Evolutionary conservation across 2,888 invertebrate species (phyloP).

Genomic region (Plagiodera versicolora): DNA sequence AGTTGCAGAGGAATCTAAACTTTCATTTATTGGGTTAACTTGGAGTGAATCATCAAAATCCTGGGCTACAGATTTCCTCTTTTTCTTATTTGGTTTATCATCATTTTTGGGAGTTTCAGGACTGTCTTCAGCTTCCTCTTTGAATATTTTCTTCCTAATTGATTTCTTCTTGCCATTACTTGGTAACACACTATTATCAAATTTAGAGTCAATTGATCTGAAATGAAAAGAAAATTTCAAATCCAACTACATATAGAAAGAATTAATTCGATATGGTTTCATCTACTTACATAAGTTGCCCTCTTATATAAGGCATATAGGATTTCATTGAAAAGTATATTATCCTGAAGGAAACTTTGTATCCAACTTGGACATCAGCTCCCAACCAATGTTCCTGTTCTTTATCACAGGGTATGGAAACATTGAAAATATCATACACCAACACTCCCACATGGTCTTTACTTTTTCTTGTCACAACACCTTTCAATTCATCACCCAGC

Average conservation of each 20-base stretch:
- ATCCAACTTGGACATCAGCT: slow-evolving; percentile 59
- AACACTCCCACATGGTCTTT: slow-evolving; percentile 68
- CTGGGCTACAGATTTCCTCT: background rate
- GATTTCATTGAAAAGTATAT: slow-evolving; percentile 62
- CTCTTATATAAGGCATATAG: slow-evolving; percentile 66
- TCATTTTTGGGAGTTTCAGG: background rate
- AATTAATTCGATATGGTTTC: background rate
- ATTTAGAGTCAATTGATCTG: slow-evolving; percentile 5
- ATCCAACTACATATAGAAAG: too few species aligned
- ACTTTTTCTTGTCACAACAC: slow-evolving; percentile 69
- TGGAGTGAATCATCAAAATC: background rate
- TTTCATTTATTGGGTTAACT: slow-evolving; percentile 1
- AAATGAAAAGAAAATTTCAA: slow-evolving; percentile 5
- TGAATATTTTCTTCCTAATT: slow-evolving; percentile 18
- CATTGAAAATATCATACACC: slow-evolving; percentile 71
- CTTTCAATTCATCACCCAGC: slow-evolving; percentile 63
- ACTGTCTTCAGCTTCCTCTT: slow-evolving; percentile 9
- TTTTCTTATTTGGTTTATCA: slow-evolving; percentile 16
- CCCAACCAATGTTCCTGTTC: slow-evolving; percentile 61
- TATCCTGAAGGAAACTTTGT: slow-evolving; percentile 64
- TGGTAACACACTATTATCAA: background rate
- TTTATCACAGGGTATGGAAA: slow-evolving; percentile 63
- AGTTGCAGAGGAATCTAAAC: background rate
- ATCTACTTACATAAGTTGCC: slow-evolving; percentile 56
- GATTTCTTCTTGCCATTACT: slow-evolving; percentile 1